phyloP scores from a whole-genome alignment of 2,888 invertebrate species.

The Escarpia spicata region DNA sequence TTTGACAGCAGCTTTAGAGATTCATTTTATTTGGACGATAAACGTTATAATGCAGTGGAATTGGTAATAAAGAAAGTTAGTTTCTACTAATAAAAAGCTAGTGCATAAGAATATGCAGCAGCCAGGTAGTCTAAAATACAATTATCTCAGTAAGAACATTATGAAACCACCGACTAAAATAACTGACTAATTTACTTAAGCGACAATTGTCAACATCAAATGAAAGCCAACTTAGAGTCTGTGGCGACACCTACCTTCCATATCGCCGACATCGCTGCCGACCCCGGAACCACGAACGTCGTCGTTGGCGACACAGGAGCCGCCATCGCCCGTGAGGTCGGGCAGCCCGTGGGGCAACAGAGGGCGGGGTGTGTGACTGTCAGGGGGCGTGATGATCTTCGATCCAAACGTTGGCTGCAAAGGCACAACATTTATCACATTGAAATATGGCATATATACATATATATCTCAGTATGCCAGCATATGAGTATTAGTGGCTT shows the following conservation, averaged over 20 bases:
- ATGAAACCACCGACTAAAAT: too few species aligned
- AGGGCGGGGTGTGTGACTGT: constrained; percentile 39
- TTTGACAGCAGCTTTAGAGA: too few species aligned
- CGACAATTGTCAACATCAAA: constrained; percentile 25
- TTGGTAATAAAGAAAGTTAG: too few species aligned
- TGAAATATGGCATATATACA: neutral
- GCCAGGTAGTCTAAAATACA: too few species aligned
- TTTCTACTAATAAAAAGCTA: too few species aligned
- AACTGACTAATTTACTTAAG: neutral
- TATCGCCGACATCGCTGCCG: constrained; percentile 40
- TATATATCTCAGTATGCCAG: neutral
- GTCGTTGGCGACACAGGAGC: constrained; percentile 18
- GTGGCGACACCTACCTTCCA: constrained; percentile 29
- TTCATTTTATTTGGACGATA: too few species aligned
- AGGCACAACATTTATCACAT: constrained; percentile 3
- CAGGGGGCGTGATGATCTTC: constrained; percentile 50
- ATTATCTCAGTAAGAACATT: too few species aligned
- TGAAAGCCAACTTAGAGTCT: constrained; percentile 23
- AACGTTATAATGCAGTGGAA: too few species aligned
- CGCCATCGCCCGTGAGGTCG: constrained; percentile 17
- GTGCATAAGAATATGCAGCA: too few species aligned
- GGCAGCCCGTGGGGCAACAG: constrained; percentile 31
- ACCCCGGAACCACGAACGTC: constrained; percentile 45
- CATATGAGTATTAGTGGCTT: too few species aligned
- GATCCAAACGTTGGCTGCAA: constrained; percentile 57